Percentiles rank a stretch among this genome's conserved stretches.
Conservation (phyloP, 2,888 invertebrate species). For the Tyria jacobaeae region DNA sequence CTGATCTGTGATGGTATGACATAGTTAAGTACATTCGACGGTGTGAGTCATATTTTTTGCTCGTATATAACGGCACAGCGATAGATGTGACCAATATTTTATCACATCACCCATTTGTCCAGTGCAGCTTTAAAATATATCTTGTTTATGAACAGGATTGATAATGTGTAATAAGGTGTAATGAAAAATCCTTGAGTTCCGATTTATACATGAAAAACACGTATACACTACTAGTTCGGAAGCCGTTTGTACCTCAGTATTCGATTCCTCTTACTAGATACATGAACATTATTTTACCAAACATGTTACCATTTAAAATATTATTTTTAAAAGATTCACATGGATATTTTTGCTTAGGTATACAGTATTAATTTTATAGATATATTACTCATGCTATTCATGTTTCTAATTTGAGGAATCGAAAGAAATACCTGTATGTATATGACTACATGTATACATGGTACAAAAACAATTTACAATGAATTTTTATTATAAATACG, state of each 20-base stretch:
- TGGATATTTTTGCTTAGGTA: conserved; percentile 54
- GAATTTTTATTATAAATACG: conserved; percentile 18
- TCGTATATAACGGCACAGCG: conserved; percentile 54
- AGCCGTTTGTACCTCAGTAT: conserved; percentile 59
- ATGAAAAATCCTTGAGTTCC: too few relatives aligned
- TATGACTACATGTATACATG: conserved; percentile 48
- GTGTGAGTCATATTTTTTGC: conserved; percentile 66
- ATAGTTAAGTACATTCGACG: conserved; percentile 80
- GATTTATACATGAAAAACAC: conserved; percentile 27
- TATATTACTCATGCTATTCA: conserved; percentile 53
- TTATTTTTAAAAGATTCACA: conserved; percentile 57
- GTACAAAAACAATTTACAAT: conserved; percentile 7
- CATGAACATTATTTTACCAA: conserved; percentile 64
- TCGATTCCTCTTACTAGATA: conserved; percentile 61
- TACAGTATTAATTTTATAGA: conserved; percentile 70
- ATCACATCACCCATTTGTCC: conserved; percentile 52
- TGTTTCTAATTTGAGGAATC: conserved; percentile 56
- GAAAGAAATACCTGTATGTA: conserved; percentile 22
- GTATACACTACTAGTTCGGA: conserved; percentile 50
- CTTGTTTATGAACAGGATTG: conserved; percentile 38
- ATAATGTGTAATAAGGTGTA: conserved; percentile 29
- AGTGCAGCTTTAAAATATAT: conserved; percentile 60
- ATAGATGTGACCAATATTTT: conserved; percentile 57
- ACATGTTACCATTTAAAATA: conserved; percentile 71
- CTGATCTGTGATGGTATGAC: conserved; percentile 84